Evolutionary conservation across 2,113 vertebrate genomes (phyloP), one percentile per base, ranked within the genome.

Genomic region (Thymallus thymallus): DNA sequence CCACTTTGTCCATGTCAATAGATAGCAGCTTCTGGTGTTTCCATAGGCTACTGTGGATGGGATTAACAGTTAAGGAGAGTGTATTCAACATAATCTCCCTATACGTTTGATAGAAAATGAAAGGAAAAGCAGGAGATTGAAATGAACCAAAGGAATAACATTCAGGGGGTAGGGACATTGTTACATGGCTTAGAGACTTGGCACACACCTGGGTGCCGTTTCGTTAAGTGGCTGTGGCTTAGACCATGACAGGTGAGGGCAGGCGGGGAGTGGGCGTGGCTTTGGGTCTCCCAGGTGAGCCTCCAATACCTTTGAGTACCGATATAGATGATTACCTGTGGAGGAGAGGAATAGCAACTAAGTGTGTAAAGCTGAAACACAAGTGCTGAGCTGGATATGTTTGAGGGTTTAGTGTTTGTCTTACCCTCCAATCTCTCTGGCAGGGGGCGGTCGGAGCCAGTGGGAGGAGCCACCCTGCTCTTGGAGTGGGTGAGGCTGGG

Each of bases 1-100:
- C 95, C 89, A 98, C 95, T 87, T 98, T 98, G 87, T 99, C 98
- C 78, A 98, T 88, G 88, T 99, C 97, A 55, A 99, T 96, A 0
- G 98, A 97, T 67, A 99, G 91, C 55, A 99, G 89, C 82, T 99
- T 99, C 71, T 99, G 98, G 88, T 99, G 97, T 86, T 99, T 99
- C 98, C 98, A 99, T 78, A 99, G 94, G 85, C 98, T 99, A 91
- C 98, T 99, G 82, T 16, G 35, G 76, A 65, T 3, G 18, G 51
- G 18, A 69, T 45, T 61, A 69, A 2, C 46, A 64, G 9, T 58
- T 41, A 18, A 48, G 7, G 14, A 20, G 35, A 65, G 10, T 9
- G 48, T 22, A 56, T 12, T 51, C 23, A 41, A 41, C 9, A 10
- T 41, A 41, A 41, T 41, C 35, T 41, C 35, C 35, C 35, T 9